phyloP scores from a whole-genome alignment of 2,113 vertebrate species.

The Baryphthengus martii region DNA sequence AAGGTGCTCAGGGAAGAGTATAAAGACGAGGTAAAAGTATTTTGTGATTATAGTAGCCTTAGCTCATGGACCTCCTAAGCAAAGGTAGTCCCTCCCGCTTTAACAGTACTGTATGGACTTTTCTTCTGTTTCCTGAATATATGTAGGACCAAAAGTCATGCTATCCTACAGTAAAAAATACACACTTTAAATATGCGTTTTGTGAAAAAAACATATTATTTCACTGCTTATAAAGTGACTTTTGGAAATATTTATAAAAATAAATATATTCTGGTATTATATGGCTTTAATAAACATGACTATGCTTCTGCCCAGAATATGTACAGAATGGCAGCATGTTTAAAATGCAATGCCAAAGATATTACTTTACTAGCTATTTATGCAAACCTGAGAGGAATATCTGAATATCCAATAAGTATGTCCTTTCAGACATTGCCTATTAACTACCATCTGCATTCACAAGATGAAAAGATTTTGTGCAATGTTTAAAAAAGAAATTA shows the following conservation, averaged over 20 bases:
- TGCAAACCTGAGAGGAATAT: not conserved
- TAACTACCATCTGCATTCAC: not conserved
- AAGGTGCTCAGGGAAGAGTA: not conserved
- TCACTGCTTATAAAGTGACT: not conserved
- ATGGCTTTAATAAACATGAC: not conserved
- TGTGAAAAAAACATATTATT: not conserved
- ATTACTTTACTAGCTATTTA: not conserved
- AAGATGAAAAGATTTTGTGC: not conserved
- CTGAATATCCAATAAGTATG: not conserved
- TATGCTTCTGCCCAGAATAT: not conserved
- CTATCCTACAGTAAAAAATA: not conserved
- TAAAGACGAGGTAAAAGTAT: not conserved
- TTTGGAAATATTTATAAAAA: not conserved
- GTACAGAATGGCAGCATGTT: not conserved
- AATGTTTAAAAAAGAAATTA: not conserved
- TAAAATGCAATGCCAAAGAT: not conserved
- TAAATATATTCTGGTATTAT: not conserved
- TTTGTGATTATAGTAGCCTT: not conserved
- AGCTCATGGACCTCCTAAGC: not conserved
- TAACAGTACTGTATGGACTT: not conserved
- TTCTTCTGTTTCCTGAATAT: not conserved
- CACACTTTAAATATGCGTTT: fast-evolving
- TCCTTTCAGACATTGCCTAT: not conserved
- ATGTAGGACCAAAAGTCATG: fast-evolving
- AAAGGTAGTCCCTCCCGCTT: not conserved